A percentile compares a stretch with the other conserved stretches of the same genome.
These are phyloP conservation scores for Sinopyrophorus schimmeli DNA, from an alignment of 2,888 invertebrate species.

Conservation along the genomic window DNA sequence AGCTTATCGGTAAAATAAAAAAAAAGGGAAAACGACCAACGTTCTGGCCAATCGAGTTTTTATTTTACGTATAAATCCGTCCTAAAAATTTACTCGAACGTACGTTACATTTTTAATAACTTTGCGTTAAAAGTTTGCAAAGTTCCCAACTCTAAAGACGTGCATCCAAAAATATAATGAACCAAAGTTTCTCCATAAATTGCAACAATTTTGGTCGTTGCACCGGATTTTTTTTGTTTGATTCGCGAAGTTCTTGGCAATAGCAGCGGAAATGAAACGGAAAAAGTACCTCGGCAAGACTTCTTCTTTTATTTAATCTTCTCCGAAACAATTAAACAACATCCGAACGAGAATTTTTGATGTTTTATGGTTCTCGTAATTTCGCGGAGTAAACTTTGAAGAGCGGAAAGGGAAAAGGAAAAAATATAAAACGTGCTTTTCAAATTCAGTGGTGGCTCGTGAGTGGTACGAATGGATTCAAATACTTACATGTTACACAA, in stretches of 20 bases:
- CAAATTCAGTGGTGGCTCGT: too few relatives aligned
- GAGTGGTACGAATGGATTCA: too few relatives aligned
- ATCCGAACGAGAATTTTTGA: conserved; percentile 11
- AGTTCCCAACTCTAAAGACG: conserved; percentile 11
- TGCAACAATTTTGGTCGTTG: conserved; percentile 13
- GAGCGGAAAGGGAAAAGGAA: too few relatives aligned
- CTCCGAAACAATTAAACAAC: conserved; percentile 18
- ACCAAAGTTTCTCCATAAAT: conserved; percentile 25
- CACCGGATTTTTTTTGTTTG: not conserved
- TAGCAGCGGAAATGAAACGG: conserved; percentile 8
- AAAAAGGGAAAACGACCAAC: too few relatives aligned
- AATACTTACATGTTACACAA: too few relatives aligned
- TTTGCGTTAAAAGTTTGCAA: conserved; percentile 22
- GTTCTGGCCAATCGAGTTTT: too few relatives aligned
- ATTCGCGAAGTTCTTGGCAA: not conserved
- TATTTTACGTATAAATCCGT: too few relatives aligned
- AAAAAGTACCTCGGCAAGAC: conserved; percentile 8
- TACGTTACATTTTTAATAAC: conserved; percentile 26
- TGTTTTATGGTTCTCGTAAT: conserved; percentile 12
- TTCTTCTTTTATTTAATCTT: conserved; percentile 14
- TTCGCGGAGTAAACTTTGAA: conserved; percentile 6
- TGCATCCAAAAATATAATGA: conserved; percentile 22
- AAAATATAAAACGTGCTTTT: too few relatives aligned
- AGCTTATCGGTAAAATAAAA: too few relatives aligned
- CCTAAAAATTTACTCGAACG: too few relatives aligned